Conservation (phyloP, 2,113 vertebrate genomes). For the Spizaetus ornatus region DNA sequence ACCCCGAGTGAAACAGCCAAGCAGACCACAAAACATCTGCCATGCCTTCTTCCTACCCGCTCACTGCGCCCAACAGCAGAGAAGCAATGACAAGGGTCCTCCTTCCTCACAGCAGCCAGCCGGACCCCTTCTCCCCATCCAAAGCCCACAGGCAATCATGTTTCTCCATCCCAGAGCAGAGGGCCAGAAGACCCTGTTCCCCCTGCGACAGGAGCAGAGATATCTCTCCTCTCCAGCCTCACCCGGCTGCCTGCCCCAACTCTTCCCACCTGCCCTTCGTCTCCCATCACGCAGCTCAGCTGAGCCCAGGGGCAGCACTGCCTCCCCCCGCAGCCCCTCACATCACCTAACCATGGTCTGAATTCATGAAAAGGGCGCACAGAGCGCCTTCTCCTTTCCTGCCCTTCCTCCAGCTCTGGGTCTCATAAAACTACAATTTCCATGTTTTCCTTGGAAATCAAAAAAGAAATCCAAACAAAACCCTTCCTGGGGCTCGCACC, state of each 20-base stretch:
- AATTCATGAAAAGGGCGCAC: background rate
- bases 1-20: background rate
- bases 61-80: background rate
- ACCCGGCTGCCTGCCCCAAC: background rate
- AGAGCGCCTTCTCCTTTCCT: background rate
- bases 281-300: background rate
- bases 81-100: accelerated
- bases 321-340: accelerated
- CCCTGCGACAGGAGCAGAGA: accelerated
- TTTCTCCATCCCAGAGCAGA: background rate
- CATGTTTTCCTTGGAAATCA: background rate
- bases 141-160: accelerated
- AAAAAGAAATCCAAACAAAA: background rate
- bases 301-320: background rate
- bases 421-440: background rate
- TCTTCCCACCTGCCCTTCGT: background rate
- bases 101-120: background rate
- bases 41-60: background rate
- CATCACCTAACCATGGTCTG: accelerated
- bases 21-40: background rate
- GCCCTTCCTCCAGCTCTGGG: background rate
- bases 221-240: background rate
- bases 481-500: background rate
- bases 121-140: accelerated
- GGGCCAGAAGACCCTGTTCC: accelerated